Evolutionary conservation across 1,140 invertebrate genomes (phyloP).

Genomic region (Cydia strobilella): DNA sequence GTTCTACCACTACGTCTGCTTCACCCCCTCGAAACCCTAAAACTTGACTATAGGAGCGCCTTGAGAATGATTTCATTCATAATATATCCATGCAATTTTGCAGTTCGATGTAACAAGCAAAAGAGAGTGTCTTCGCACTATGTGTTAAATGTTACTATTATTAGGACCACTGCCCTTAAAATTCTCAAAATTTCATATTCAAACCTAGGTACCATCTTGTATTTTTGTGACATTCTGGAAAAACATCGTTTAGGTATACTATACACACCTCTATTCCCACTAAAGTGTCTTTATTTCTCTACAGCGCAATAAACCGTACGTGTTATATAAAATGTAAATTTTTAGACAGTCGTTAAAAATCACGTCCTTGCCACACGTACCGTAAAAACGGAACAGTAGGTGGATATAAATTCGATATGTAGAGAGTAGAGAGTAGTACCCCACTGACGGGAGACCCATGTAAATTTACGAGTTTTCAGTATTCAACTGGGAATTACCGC

Average conservation of each 20-base stretch:
- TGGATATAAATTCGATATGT: constrained; percentile 60
- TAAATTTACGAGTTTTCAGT: constrained; percentile 72
- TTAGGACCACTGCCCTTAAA: too few species aligned
- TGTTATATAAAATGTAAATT: constrained; percentile 68
- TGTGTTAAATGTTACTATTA: too few species aligned
- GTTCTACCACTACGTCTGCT: too few species aligned
- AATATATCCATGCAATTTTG: too few species aligned
- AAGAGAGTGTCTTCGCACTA: too few species aligned
- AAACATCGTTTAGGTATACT: background rate
- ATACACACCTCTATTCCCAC: constrained; percentile 33
- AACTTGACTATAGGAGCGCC: too few species aligned
- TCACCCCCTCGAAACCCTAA: too few species aligned
- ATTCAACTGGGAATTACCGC: constrained; percentile 67
- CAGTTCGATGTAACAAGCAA: too few species aligned
- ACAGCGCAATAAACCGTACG: constrained; percentile 52
- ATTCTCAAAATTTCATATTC: too few species aligned
- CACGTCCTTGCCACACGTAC: constrained; percentile 61
- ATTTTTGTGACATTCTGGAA: background rate
- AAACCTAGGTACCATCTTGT: too few species aligned
- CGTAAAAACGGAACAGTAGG: constrained; percentile 61
- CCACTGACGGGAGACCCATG: constrained; percentile 54
- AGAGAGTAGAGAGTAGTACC: constrained; percentile 54
- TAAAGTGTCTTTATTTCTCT: constrained; percentile 47
- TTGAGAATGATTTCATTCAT: too few species aligned
- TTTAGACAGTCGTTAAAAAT: constrained; percentile 71